Conservation (phyloP, 1,140 invertebrate species). For the Pissodes strobi region DNA sequence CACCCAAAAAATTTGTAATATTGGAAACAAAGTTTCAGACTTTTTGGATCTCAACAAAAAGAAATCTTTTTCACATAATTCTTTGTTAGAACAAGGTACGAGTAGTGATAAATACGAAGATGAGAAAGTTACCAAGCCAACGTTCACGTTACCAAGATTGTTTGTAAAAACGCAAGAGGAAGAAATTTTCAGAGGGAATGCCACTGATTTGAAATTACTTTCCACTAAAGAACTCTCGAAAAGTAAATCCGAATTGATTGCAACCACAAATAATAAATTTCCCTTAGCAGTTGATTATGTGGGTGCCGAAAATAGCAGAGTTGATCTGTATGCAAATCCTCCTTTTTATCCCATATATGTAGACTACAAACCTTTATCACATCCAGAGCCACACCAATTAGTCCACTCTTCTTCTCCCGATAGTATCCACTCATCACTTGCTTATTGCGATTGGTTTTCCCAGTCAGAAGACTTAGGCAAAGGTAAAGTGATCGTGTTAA, state of each 20-base stretch:
- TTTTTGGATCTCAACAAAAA: slow-evolving; percentile 36
- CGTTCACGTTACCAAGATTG: slow-evolving; percentile 49
- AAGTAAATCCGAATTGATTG: slow-evolving; percentile 47
- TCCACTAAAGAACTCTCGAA: slow-evolving; percentile 32
- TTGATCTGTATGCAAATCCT: slow-evolving; percentile 49
- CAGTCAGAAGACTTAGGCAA: slow-evolving; percentile 39
- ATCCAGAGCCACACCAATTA: slow-evolving; percentile 21
- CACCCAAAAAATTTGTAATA: slow-evolving; percentile 32
- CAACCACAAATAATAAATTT: slow-evolving; percentile 46
- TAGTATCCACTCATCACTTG: slow-evolving; percentile 39
- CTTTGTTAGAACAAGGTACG: background rate
- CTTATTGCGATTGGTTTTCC: slow-evolving; percentile 54
- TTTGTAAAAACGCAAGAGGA: slow-evolving; percentile 47
- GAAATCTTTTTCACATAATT: slow-evolving; percentile 32
- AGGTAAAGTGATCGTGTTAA: slow-evolving; percentile 51
- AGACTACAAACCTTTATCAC: slow-evolving; percentile 14
- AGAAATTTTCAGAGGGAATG: slow-evolving; percentile 6
- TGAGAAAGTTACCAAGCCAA: slow-evolving; percentile 39
- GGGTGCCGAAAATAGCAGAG: slow-evolving; percentile 10
- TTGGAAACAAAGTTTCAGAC: slow-evolving; percentile 39
- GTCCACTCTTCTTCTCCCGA: slow-evolving; percentile 29
- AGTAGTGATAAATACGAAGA: background rate
- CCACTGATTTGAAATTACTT: background rate
- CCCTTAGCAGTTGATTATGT: slow-evolving; percentile 42
- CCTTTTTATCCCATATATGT: slow-evolving; percentile 50